Conservation (phyloP, 2,888 invertebrate species). For the Plemyria rubiginata region DNA sequence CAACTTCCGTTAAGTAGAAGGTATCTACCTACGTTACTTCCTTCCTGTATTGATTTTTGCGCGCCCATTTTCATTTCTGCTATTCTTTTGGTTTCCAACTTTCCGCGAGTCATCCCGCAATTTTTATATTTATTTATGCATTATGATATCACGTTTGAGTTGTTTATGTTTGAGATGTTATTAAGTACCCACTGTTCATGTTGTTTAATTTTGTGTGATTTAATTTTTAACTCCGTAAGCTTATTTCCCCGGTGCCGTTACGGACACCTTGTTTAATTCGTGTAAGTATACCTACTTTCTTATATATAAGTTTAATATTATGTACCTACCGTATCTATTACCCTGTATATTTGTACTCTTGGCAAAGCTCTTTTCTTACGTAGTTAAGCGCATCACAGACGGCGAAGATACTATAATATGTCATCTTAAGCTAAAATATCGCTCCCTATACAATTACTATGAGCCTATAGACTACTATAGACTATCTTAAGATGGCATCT, state of each 20-base stretch:
- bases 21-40: slow-evolving; percentile 18
- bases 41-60: slow-evolving; percentile 34
- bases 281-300: no score
- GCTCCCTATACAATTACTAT: no score
- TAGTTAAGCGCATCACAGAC: no score
- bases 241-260: slow-evolving; percentile 88
- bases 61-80: slow-evolving; percentile 34
- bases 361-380: no score
- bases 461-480: no score
- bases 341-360: no score
- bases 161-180: slow-evolving; percentile 51
- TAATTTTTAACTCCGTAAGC: slow-evolving; percentile 90
- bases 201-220: slow-evolving; percentile 87
- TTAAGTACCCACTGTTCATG: slow-evolving; percentile 74
- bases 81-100: slow-evolving; percentile 5
- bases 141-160: slow-evolving; percentile 9
- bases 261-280: slow-evolving; percentile 88
- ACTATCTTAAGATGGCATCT: no score
- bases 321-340: no score
- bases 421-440: no score
- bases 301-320: no score
- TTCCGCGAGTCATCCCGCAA: slow-evolving; percentile 1
- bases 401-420: no score
- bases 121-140: slow-evolving; percentile 1
- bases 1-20: neutral